Percentiles rank a stretch among this genome's conserved stretches.
Evolutionary conservation across 1,140 invertebrate species (phyloP).

Genomic region (Pseudoatta argentina): DNA sequence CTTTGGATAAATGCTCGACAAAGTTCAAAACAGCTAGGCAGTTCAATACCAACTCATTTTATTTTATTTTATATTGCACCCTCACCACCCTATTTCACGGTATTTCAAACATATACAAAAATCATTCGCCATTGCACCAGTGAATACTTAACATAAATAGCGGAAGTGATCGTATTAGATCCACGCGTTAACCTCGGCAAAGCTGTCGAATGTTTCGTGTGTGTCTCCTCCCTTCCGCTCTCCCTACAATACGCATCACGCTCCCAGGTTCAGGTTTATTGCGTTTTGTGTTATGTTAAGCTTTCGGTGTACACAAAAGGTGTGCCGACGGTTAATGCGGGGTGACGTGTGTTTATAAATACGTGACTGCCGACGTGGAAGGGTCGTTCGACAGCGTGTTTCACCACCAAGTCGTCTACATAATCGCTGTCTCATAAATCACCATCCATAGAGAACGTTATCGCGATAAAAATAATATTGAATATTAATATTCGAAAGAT

Average conservation of each 20-base stretch:
- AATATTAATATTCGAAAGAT: constrained; percentile 4
- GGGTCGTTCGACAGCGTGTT: constrained; percentile 60
- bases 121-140: constrained; percentile 65
- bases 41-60: neutral
- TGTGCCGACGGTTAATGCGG: constrained; percentile 73
- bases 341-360: constrained; percentile 78
- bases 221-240: neutral
- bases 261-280: constrained; percentile 68
- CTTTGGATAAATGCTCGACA: neutral
- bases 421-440: constrained; percentile 57
- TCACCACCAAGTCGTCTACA: constrained; percentile 56
- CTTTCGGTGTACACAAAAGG: constrained; percentile 72
- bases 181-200: constrained; percentile 71
- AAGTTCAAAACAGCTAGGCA: neutral
- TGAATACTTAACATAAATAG: constrained; percentile 74
- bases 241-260: constrained; percentile 19
- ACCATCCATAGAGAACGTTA: neutral
- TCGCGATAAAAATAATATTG: neutral
- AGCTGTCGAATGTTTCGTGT: constrained; percentile 62
- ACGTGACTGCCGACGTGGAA: constrained; percentile 50
- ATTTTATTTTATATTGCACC: too few relatives aligned
- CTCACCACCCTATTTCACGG: neutral
- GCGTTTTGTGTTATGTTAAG: constrained; percentile 66
- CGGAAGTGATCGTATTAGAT: constrained; percentile 75
- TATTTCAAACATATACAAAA: constrained; percentile 52